These are phyloP conservation scores for Tangara arthus DNA, from an alignment of 2,797 vertebrate genomes.

Conservation along the genomic window DNA sequence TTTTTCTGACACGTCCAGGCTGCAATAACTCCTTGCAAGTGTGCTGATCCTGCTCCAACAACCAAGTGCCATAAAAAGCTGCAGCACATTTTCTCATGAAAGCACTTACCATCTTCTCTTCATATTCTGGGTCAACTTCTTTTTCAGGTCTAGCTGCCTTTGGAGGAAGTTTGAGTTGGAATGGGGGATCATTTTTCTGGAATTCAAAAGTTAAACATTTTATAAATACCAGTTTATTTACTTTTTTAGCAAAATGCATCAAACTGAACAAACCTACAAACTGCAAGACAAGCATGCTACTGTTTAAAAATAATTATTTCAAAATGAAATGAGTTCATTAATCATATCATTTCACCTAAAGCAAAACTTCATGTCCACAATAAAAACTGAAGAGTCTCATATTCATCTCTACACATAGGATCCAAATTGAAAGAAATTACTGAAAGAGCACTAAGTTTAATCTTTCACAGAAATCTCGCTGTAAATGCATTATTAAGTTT, in stretches of 20 bases:
- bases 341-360: not conserved
- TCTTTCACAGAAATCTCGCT: not conserved
- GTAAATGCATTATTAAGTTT: not conserved
- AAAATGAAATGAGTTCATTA: not conserved
- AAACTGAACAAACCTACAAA: not conserved
- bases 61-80: not conserved
- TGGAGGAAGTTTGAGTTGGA: conserved; percentile 80
- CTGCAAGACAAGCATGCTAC: not conserved
- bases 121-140: conserved; percentile 83
- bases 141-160: conserved; percentile 78
- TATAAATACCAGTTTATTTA: not conserved
- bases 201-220: conserved; percentile 51
- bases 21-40: not conserved
- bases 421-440: not conserved
- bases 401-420: not conserved
- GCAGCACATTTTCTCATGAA: not conserved
- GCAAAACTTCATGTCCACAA: not conserved
- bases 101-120: conserved; percentile 85
- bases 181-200: conserved; percentile 78
- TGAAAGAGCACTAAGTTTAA: not conserved
- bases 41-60: not conserved
- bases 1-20: not conserved
- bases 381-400: not conserved
- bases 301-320: not conserved
- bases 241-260: not conserved